phyloP scores from a whole-genome alignment of 1,140 invertebrate species.

The Calycopis cecrops region DNA sequence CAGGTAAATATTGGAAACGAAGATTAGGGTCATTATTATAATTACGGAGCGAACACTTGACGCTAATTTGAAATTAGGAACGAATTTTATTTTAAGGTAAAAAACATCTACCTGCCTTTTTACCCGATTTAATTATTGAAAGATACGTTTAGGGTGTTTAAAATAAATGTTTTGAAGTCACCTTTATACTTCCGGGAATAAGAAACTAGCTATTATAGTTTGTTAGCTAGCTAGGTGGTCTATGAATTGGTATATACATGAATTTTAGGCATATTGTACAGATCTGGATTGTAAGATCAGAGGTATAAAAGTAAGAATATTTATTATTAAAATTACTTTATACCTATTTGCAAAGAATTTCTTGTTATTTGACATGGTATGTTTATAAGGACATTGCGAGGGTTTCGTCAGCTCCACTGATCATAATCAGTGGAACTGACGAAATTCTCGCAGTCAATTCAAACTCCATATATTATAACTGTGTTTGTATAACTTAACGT shows the following conservation, averaged over 20 bases:
- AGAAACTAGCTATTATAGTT: background rate
- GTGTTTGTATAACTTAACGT: too few relatives aligned
- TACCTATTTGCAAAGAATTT: too few relatives aligned
- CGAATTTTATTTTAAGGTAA: constrained; percentile 22
- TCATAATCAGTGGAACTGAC: too few relatives aligned
- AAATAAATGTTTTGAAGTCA: background rate
- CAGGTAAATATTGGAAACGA: constrained; percentile 56
- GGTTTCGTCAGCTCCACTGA: too few relatives aligned
- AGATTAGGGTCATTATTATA: constrained; percentile 62
- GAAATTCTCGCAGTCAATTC: too few relatives aligned
- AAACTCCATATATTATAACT: too few relatives aligned
- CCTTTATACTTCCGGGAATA: constrained; percentile 5
- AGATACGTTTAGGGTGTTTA: background rate
- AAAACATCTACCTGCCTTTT: constrained; percentile 2
- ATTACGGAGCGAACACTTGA: constrained; percentile 61
- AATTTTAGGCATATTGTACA: too few relatives aligned
- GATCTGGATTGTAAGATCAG: too few relatives aligned
- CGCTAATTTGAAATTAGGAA: constrained; percentile 42
- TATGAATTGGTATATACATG: background rate
- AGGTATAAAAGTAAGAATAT: background rate
- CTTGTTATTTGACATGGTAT: too few relatives aligned
- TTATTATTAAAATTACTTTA: constrained; percentile 11
- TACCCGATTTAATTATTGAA: background rate
- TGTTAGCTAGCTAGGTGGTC: background rate
- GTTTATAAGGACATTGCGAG: too few relatives aligned